phyloP scores from a whole-genome alignment of 2,888 invertebrate species.

The Xestia rhomboidea region DNA sequence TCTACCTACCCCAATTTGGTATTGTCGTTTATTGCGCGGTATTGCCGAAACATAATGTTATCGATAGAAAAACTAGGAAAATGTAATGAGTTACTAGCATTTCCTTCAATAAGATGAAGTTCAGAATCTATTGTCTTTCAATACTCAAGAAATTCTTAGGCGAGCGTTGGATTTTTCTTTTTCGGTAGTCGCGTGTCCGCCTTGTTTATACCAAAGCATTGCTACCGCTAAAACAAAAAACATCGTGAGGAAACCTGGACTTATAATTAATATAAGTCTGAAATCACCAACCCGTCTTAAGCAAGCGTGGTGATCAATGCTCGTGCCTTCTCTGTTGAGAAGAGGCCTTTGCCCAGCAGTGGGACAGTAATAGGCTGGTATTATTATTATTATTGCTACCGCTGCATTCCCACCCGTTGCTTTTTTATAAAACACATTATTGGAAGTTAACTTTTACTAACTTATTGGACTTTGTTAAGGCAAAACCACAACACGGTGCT shows the following conservation, averaged over 20 bases:
- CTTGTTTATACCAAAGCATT: background rate
- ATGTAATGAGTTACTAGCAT: background rate
- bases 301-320: too few relatives aligned
- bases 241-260: too few relatives aligned
- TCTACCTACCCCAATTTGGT: background rate
- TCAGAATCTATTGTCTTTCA: background rate
- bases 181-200: too few relatives aligned
- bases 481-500: background rate
- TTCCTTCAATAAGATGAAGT: background rate
- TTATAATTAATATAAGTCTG: too few relatives aligned
- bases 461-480: too few relatives aligned
- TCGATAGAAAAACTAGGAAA: background rate
- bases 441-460: too few relatives aligned
- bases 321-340: too few relatives aligned
- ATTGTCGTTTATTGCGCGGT: background rate
- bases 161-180: background rate
- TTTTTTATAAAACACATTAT: background rate
- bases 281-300: too few relatives aligned
- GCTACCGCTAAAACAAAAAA: too few relatives aligned
- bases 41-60: background rate
- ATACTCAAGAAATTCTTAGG: background rate
- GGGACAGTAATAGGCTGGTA: too few relatives aligned
- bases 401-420: background rate
- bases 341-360: too few relatives aligned
- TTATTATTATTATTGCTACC: too few relatives aligned